Evolutionary conservation across 2,113 vertebrate species (phyloP), one percentile per base, ranked within the genome.

Genomic region (Orycteropus afer): DNA sequence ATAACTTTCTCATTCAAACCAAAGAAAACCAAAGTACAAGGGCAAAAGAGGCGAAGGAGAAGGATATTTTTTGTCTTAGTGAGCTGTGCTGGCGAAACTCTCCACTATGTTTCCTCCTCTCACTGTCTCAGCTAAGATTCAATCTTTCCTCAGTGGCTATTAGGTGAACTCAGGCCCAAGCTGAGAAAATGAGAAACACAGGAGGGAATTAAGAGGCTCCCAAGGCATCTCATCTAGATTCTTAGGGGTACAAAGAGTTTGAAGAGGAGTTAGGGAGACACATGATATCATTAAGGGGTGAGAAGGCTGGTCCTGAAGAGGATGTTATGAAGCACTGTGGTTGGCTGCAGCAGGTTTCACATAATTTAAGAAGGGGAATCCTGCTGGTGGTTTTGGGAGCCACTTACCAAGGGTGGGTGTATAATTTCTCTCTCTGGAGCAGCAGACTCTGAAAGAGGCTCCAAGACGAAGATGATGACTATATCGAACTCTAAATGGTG

Each of bases 1-100:
- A 23, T n/a, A 59, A n/a, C 9, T 74, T 93, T 69, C 32, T 10
- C 51, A 42, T 32, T 8, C 53, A 81, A 83, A 90, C 6, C 57
- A 89, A 93, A 94, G 61, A 87, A 76, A 90, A 63, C 3, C 25
- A 17, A 93, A 67, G 87, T 25, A 11, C 25, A 47, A 93, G 53
- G 80, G 65, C 65, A 73, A 73, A 45, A 29, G 59, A 47, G 12
- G 57, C 49, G 11, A 84, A 53, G 71, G 42, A 69, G 71, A 51
- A 53, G 86, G 87, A 22, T 10, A 6, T 5, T 57, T n/a, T 93
- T 27, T 59, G 29, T 89, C 53, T 76, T 17, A 22, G 37, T 14
- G 69, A 94, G 53, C n/a, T 34, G 18, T 22, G 5, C 45, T 57
- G n/a, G 47, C 61, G 67, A 51, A 69, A 79, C 11, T 13, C 37